Conservation (phyloP, 2,888 invertebrate species). For the Seira musarum region DNA sequence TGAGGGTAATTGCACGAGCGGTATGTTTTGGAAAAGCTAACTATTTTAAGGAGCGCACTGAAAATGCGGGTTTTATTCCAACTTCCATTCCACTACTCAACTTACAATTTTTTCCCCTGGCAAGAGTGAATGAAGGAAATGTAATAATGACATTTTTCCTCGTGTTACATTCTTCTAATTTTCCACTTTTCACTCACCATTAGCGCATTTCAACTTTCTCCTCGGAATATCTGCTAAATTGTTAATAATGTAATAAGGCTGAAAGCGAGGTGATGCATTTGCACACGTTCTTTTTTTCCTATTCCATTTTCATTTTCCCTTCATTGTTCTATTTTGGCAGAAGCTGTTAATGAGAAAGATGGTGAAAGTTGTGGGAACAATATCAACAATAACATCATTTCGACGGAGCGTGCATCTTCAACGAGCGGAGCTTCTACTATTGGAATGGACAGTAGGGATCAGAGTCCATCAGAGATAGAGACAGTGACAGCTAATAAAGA, state of each 20-base stretch:
- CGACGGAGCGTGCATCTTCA: constrained; percentile 19
- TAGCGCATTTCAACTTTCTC: constrained; percentile 1
- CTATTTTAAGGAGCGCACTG: too few species aligned
- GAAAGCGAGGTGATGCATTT: too few species aligned
- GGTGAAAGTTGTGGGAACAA: constrained; percentile 59
- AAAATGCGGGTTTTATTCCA: too few species aligned
- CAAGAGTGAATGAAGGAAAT: constrained; percentile 2
- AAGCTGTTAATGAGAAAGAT: constrained; percentile 58
- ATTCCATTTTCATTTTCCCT: constrained; percentile 27
- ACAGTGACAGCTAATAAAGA: constrained; percentile 60
- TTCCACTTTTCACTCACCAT: constrained; percentile 56
- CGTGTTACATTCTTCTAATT: constrained; percentile 35
- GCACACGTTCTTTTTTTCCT: constrained; percentile 14
- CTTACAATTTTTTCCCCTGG: too few species aligned
- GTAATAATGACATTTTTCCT: constrained; percentile 23
- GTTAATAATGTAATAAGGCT: too few species aligned
- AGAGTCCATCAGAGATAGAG: constrained; percentile 52
- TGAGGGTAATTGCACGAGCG: too few species aligned
- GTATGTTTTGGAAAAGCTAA: too few species aligned
- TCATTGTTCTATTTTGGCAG: constrained; percentile 17
- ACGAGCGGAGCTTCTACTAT: constrained; percentile 2
- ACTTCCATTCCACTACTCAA: too few species aligned
- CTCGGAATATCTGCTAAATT: too few species aligned
- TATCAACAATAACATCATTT: constrained; percentile 48
- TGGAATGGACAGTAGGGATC: constrained; percentile 53